Evolutionary conservation across 2,797 vertebrate genomes (phyloP).

Genomic region (Emys orbicularis): DNA sequence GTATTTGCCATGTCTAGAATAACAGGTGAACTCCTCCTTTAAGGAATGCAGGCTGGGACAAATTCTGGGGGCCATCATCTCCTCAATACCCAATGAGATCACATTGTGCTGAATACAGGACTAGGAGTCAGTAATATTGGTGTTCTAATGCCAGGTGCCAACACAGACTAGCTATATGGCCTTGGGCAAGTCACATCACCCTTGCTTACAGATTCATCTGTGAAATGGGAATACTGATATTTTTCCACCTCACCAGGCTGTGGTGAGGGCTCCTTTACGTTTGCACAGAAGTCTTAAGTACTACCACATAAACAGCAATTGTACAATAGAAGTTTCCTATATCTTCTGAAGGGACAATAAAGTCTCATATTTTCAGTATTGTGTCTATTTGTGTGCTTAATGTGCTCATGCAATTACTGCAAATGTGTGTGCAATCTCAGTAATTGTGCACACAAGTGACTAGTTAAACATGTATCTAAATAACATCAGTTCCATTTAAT

Average conservation of each 20-base stretch:
- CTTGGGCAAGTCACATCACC: neutral
- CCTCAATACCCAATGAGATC: neutral
- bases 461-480: neutral
- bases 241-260: neutral
- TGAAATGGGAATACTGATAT: neutral
- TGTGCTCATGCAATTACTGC: neutral
- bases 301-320: rapidly evolving
- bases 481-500: neutral
- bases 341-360: neutral
- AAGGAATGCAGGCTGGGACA: neutral
- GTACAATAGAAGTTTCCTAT: neutral
- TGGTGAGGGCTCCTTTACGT: rapidly evolving
- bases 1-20: rapidly evolving
- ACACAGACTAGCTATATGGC: neutral
- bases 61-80: neutral
- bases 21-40: rapidly evolving
- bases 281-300: neutral
- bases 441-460: neutral
- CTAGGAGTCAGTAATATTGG: neutral
- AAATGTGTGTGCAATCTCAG: neutral
- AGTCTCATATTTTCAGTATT: neutral
- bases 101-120: neutral
- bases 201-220: neutral
- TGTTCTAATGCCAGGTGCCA: neutral
- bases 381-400: neutral